Percentiles rank a stretch among this genome's conserved stretches.
Evolutionary conservation across 1,140 invertebrate genomes (phyloP).

Genomic region (Piezodorus guildinii): DNA sequence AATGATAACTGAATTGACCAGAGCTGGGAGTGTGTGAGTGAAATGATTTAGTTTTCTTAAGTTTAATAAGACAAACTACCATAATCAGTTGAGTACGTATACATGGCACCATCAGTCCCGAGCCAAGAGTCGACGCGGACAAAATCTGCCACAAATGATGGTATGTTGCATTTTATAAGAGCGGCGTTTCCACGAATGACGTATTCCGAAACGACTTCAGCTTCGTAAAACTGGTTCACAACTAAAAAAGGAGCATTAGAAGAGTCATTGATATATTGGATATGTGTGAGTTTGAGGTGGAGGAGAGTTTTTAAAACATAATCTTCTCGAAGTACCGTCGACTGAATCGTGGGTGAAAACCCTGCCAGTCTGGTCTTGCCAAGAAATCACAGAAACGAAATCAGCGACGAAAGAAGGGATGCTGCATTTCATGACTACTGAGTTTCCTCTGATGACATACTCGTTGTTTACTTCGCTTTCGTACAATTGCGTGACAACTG

Average conservation of each 20-base stretch:
- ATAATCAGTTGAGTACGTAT: background rate
- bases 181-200: slow-evolving; percentile 75
- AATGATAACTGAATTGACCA: too few relatives aligned
- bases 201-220: slow-evolving; percentile 73
- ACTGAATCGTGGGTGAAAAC: background rate
- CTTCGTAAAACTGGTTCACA: slow-evolving; percentile 65
- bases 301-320: background rate
- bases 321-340: background rate
- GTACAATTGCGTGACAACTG: slow-evolving; percentile 79
- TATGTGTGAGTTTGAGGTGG: background rate
- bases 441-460: slow-evolving; percentile 84
- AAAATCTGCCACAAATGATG: slow-evolving; percentile 76
- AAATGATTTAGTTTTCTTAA: too few relatives aligned
- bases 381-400: slow-evolving; percentile 74
- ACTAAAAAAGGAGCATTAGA: slow-evolving; percentile 42
- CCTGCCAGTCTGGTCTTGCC: slow-evolving; percentile 57
- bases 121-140: slow-evolving; percentile 72
- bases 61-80: background rate
- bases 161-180: slow-evolving; percentile 78
- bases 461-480: slow-evolving; percentile 86
- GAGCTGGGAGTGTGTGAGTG: too few relatives aligned
- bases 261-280: background rate
- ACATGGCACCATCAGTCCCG: slow-evolving; percentile 31
- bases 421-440: slow-evolving; percentile 84
- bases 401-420: slow-evolving; percentile 86